phyloP scores from a whole-genome alignment of 1,140 invertebrate genomes.

The Asobara japonica region DNA sequence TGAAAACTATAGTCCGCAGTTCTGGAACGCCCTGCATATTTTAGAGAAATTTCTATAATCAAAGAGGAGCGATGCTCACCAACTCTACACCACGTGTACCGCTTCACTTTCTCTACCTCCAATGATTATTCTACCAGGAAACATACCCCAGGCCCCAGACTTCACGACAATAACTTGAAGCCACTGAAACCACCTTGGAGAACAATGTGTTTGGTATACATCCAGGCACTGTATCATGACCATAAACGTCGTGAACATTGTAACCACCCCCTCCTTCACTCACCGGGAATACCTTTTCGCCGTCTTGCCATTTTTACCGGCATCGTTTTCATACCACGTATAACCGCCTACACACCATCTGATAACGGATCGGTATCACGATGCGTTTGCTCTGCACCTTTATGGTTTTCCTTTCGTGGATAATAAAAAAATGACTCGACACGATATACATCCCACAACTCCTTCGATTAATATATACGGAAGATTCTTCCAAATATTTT shows the following conservation, averaged over 20 bases:
- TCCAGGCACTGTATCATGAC: slow-evolving; percentile 13
- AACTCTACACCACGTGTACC: no score
- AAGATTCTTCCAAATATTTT: no score
- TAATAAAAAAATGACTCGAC: not conserved
- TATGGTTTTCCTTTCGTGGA: slow-evolving; percentile 28
- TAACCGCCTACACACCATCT: slow-evolving; percentile 42
- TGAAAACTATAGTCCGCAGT: no score
- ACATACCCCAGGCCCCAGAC: not conserved
- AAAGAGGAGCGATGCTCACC: no score
- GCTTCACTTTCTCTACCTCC: not conserved
- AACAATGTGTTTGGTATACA: slow-evolving; percentile 9
- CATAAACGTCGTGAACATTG: slow-evolving; percentile 9
- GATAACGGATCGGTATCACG: slow-evolving; percentile 53
- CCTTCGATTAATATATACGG: no score
- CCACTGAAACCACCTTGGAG: not conserved
- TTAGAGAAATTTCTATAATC: no score
- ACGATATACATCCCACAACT: not conserved
- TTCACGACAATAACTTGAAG: not conserved
- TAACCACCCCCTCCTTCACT: not conserved
- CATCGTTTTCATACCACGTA: slow-evolving; percentile 45
- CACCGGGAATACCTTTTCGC: slow-evolving; percentile 33
- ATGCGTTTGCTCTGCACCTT: slow-evolving; percentile 43
- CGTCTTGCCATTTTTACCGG: slow-evolving; percentile 39
- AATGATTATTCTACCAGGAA: not conserved
- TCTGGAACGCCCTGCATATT: no score